Base-by-base conservation (phyloP, 1,140 invertebrate species). In the Diabrotica virgifera region DNA sequence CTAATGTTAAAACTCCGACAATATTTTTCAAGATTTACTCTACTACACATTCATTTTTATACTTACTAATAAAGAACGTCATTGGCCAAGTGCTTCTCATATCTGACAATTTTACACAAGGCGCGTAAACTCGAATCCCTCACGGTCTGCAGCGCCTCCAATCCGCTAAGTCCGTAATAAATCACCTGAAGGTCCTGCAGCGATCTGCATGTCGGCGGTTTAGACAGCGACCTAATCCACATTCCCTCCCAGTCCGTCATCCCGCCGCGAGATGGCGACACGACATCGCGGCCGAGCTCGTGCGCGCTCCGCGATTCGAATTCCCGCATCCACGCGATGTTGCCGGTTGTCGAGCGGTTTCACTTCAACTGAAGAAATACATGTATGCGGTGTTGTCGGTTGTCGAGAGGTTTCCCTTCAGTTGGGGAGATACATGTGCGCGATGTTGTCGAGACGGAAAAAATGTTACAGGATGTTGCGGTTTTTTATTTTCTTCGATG, bases 51-150 rank as follows among this genome's bases (percentile, higher is more conserved):
- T n/a, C 24, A 55, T n/a, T 55, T 55, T 2, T 55, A 9, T 76
- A 85, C 88, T 86, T 79, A 93, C 90, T 89, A 90, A 77, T 91
- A 92, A 4, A 93, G 82, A 24, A 93, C 89, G 73, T 91, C 89
- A 78, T 92, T 92, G 51, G 89, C 89, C 70, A 89, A 85, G 74
- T 90, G 89, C 57, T 84, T 84, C 74, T 91, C 89, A 71, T 90
- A 91, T 36, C 89, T 83, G 5, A 91, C 89, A 50, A 85, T 83
- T 76, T 86, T 86, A 76, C 89, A 90, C 6, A 93, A 80, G 6
- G 85, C 81, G 50, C 88, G 82, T 24, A 92, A 81, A 58, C 87
- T 83, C 8, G 88, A 87, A 74, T 93, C 90, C 58, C 90, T 79
- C 57, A 89, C 84, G 53, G 86, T 85, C 36, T 88, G 84, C 65